Evolutionary conservation across 2,888 invertebrate species (phyloP).

Genomic region (Drosophila diplacantha): DNA sequence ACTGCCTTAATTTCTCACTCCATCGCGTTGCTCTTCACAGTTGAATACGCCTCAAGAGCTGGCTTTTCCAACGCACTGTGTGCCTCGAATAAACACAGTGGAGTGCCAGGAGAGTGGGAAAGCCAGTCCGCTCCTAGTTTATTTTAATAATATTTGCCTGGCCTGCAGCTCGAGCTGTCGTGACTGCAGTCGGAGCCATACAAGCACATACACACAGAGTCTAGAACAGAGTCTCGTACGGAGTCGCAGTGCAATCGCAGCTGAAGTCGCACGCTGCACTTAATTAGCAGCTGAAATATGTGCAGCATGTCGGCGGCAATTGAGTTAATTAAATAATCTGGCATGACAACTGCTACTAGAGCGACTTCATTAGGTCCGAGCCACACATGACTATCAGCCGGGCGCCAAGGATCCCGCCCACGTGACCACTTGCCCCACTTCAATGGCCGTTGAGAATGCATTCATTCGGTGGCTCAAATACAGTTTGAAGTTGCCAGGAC

Average conservation of each 20-base stretch:
- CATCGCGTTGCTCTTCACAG: constrained; percentile 11
- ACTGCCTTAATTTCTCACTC: neutral
- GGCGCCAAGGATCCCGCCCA: constrained; percentile 6
- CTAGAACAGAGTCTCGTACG: neutral
- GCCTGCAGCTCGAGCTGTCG: constrained; percentile 53
- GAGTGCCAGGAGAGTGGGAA: neutral
- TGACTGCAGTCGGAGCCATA: constrained; percentile 43
- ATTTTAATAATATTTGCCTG: constrained; percentile 60
- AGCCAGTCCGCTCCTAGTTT: constrained; percentile 29
- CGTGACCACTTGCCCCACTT: constrained; percentile 6
- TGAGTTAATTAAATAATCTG: constrained; percentile 64
- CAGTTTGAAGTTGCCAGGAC: constrained; percentile 13
- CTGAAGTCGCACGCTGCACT: constrained; percentile 52
- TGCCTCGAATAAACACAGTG: constrained; percentile 17
- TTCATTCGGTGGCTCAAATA: constrained; percentile 23
- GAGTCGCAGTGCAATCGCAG: constrained; percentile 9
- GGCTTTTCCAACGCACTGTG: constrained; percentile 27
- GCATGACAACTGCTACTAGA: constrained; percentile 54
- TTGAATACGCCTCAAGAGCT: constrained; percentile 22
- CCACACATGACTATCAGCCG: constrained; percentile 1
- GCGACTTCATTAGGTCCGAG: constrained; percentile 25
- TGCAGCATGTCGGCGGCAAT: constrained; percentile 41
- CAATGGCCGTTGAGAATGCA: constrained; percentile 11
- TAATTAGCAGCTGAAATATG: constrained; percentile 64
- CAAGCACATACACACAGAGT: neutral